phyloP scores from a whole-genome alignment of 2,888 invertebrate species.

The Orthonevra nobilis region DNA sequence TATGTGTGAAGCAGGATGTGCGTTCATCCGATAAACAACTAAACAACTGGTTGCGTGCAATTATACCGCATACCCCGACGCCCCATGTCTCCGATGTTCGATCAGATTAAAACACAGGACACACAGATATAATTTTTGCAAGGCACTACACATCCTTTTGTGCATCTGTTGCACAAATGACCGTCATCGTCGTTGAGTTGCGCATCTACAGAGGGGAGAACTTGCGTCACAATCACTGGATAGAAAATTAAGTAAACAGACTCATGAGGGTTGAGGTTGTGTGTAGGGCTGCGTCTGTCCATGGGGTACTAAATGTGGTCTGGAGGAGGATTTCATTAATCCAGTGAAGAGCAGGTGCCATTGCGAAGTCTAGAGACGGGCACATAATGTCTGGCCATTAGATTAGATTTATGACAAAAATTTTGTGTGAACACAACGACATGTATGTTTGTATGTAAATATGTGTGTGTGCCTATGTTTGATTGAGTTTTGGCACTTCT shows the following conservation, averaged over 20 bases:
- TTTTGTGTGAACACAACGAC: slow-evolving; percentile 2
- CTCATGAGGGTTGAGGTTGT: slow-evolving; percentile 26
- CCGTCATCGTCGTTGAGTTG: slow-evolving; percentile 8
- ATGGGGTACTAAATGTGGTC: not conserved
- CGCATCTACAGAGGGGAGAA: not conserved
- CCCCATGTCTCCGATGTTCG: no score
- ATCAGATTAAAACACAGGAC: slow-evolving; percentile 32
- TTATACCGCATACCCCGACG: slow-evolving; percentile 45
- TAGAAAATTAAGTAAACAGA: slow-evolving; percentile 43
- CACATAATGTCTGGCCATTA: slow-evolving; percentile 52
- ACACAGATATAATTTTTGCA: slow-evolving; percentile 11
- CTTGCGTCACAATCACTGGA: slow-evolving; percentile 18
- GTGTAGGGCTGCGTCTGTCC: not conserved
- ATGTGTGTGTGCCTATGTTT: no score
- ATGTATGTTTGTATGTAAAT: slow-evolving; percentile 8
- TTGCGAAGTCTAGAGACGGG: slow-evolving; percentile 2
- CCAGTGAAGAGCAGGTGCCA: slow-evolving; percentile 43
- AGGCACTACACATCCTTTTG: slow-evolving; percentile 41
- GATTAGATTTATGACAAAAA: slow-evolving; percentile 40
- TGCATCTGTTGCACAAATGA: slow-evolving; percentile 68
- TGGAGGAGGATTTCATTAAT: slow-evolving; percentile 49
- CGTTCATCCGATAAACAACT: slow-evolving; percentile 66
- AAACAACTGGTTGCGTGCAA: slow-evolving; percentile 69
- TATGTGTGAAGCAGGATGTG: slow-evolving; percentile 43
- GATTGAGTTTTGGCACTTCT: not conserved